Conservation (phyloP, 1,140 invertebrate species). For the Drosophila sturtevanti region DNA sequence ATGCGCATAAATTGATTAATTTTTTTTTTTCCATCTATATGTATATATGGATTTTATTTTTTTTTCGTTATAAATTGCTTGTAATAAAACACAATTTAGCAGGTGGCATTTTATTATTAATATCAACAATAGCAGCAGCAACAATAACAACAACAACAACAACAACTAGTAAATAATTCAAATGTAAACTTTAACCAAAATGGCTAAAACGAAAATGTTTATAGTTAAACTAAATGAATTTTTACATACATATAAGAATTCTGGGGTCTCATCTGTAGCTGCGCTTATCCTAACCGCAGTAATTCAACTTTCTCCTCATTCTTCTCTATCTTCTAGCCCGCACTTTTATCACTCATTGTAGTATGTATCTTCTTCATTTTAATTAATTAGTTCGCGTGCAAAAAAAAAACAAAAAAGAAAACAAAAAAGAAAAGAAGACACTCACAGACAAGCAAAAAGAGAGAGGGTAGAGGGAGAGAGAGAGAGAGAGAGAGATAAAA, state of each 20-base stretch:
- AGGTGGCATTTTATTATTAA: constrained; percentile 55
- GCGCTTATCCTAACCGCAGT: constrained; percentile 11
- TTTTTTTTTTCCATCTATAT: constrained; percentile 17
- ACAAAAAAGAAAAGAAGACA: neutral
- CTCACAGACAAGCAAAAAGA: neutral
- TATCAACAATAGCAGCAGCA: neutral
- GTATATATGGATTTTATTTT: neutral
- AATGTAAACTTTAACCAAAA: neutral
- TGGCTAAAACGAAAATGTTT: neutral
- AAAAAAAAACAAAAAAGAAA: constrained; percentile 11
- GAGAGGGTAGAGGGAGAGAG: neutral
- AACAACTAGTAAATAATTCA: neutral
- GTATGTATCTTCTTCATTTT: constrained; percentile 46
- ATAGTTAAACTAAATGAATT: neutral
- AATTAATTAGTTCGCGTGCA: constrained; percentile 41
- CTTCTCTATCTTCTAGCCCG: constrained; percentile 10
- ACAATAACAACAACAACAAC: neutral
- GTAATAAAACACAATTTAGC: constrained; percentile 71
- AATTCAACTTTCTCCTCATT: constrained; percentile 21
- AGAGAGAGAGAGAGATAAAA: constrained; percentile 6
- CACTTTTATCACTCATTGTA: neutral
- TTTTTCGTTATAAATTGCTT: constrained; percentile 61
- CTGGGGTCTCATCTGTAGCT: neutral
- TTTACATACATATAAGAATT: neutral
- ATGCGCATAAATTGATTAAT: constrained; percentile 70